phyloP scores from a whole-genome alignment of 2,113 vertebrate species.

The Crotalus viridis region DNA sequence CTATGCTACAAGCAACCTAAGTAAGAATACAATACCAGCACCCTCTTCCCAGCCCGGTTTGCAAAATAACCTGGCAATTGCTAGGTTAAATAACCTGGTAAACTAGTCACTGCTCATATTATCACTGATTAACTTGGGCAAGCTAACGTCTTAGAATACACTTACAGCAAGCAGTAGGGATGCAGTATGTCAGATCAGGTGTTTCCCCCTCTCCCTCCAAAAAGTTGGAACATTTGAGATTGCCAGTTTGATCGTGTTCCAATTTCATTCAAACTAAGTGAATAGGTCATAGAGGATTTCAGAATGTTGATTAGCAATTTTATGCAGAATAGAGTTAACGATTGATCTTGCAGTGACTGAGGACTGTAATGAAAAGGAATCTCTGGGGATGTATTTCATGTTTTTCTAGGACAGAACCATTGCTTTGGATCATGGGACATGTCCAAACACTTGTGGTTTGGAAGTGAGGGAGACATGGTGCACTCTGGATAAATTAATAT shows the following conservation, averaged over 20 bases:
- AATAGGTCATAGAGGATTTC: slow-evolving; percentile 23
- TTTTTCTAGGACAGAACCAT: not conserved
- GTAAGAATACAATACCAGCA: slow-evolving; percentile 42
- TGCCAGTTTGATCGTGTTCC: not conserved
- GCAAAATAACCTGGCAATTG: slow-evolving; percentile 54
- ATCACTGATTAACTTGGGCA: slow-evolving; percentile 55
- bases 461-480: not conserved
- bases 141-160: slow-evolving; percentile 35
- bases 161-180: not conserved
- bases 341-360: not conserved
- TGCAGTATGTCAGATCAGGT: slow-evolving; percentile 10
- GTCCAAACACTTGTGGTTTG: not conserved
- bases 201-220: not conserved
- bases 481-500: not conserved
- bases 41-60: slow-evolving; percentile 41
- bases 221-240: not conserved
- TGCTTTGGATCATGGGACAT: not conserved
- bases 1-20: slow-evolving; percentile 66
- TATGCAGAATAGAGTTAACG: not conserved
- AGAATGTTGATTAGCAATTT: slow-evolving; percentile 18
- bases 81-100: slow-evolving; percentile 16
- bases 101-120: slow-evolving; percentile 66
- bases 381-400: not conserved
- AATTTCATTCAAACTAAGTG: not conserved
- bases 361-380: not conserved